Evolutionary conservation across 1,140 invertebrate genomes (phyloP).

Genomic region (Brachionus angularis): DNA sequence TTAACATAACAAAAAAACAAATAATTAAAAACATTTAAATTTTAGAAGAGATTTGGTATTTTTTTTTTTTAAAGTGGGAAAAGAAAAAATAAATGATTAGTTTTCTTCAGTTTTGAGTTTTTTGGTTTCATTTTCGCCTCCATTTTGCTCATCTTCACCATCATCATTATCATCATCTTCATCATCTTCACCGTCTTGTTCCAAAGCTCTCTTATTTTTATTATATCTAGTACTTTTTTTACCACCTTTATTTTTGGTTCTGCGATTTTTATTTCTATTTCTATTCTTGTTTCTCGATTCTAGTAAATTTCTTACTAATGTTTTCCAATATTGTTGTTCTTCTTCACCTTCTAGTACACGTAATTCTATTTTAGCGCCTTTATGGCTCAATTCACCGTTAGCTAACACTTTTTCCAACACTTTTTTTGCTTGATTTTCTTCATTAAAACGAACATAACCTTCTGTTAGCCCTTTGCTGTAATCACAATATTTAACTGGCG

Average conservation of each 20-base stretch:
- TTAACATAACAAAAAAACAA: no score
- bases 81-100: no score
- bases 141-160: not conserved
- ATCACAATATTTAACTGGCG: slow-evolving; percentile 5
- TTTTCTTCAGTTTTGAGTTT: slow-evolving; percentile 19
- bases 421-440: slow-evolving; percentile 25
- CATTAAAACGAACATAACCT: slow-evolving; percentile 29
- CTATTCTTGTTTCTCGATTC: not conserved
- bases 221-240: slow-evolving; percentile 4
- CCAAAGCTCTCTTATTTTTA: slow-evolving; percentile 9
- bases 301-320: not conserved
- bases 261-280: not conserved
- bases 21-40: no score
- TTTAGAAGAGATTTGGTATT: not conserved
- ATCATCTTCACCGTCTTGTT: not conserved
- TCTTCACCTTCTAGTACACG: slow-evolving; percentile 42
- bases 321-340: slow-evolving; percentile 36
- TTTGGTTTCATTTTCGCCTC: not conserved
- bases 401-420: slow-evolving; percentile 19
- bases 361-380: not conserved
- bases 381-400: not conserved
- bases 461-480: slow-evolving; percentile 37
- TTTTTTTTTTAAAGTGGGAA: not conserved
- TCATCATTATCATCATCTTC: not conserved
- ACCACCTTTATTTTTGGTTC: not conserved